These are phyloP conservation scores for Brenthis hecate DNA, from an alignment of 2,888 invertebrate species.

Conservation along the genomic window DNA sequence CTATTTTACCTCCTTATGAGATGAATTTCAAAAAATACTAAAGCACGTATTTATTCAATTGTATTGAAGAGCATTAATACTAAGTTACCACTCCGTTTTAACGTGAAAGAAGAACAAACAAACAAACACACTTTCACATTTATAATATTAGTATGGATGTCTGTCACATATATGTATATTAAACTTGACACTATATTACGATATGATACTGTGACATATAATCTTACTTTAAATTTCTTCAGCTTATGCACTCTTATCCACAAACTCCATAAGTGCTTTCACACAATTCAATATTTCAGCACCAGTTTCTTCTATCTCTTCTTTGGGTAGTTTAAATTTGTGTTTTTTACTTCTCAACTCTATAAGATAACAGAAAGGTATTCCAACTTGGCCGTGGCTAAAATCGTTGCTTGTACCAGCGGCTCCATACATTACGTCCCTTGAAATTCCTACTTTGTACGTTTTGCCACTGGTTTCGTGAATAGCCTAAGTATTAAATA, in stretches of 20 bases:
- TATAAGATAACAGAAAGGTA: slow-evolving; percentile 71
- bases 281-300: slow-evolving; percentile 62
- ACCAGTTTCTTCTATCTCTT: slow-evolving; percentile 67
- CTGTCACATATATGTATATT: too few species aligned
- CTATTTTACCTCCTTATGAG: too few species aligned
- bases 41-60: too few species aligned
- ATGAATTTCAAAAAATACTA: too few species aligned
- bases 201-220: not conserved
- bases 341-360: slow-evolving; percentile 68
- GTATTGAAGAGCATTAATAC: too few species aligned
- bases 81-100: too few species aligned
- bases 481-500: slow-evolving; percentile 59
- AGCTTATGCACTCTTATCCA: slow-evolving; percentile 48
- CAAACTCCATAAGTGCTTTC: slow-evolving; percentile 65
- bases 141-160: too few species aligned
- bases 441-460: slow-evolving; percentile 72
- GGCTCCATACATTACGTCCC: slow-evolving; percentile 71
- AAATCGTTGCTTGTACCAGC: slow-evolving; percentile 72
- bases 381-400: slow-evolving; percentile 62
- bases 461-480: slow-evolving; percentile 61
- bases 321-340: slow-evolving; percentile 63
- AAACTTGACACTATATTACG: not conserved
- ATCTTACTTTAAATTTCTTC: slow-evolving; percentile 4
- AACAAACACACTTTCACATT: too few species aligned
- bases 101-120: too few species aligned